These are phyloP conservation scores for Euplexia lucipara DNA, from an alignment of 2,888 invertebrate species.

Conservation along the genomic window DNA sequence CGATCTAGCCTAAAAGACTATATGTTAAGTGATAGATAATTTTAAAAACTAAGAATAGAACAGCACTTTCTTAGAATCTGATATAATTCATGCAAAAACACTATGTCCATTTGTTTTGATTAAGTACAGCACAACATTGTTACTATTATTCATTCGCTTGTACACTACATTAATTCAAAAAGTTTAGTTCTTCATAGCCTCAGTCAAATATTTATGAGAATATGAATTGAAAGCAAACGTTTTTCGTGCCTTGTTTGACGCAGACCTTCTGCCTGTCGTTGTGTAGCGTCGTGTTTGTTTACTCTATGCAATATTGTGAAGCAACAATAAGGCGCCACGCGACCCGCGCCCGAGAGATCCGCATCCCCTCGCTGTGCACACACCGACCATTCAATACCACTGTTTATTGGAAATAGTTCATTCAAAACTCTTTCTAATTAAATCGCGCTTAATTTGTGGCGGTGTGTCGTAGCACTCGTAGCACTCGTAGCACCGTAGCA, in stretches of 20 bases:
- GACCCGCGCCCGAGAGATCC: constrained; percentile 75
- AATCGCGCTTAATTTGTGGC: constrained; percentile 22
- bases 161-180: too few relatives aligned
- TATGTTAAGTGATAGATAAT: too few relatives aligned
- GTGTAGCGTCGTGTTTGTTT: constrained; percentile 62
- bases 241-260: not conserved
- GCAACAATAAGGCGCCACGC: constrained; percentile 76
- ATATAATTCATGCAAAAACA: too few relatives aligned
- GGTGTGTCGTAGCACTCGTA: constrained; percentile 3
- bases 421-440: constrained; percentile 21
- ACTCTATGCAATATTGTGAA: constrained; percentile 67
- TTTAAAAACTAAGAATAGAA: too few relatives aligned
- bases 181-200: too few relatives aligned
- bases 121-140: too few relatives aligned
- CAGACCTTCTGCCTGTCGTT: constrained; percentile 30
- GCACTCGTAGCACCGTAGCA: not conserved
- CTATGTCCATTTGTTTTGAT: too few relatives aligned
- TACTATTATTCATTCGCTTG: too few relatives aligned
- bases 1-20: too few relatives aligned
- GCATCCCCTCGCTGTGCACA: constrained; percentile 57
- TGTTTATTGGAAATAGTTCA: constrained; percentile 54
- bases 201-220: too few relatives aligned
- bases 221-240: too few relatives aligned
- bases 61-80: too few relatives aligned
- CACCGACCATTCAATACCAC: constrained; percentile 27